Evolutionary conservation across 2,888 invertebrate genomes (phyloP), one percentile per base, ranked within the genome.

Genomic region (Nomada hirtipes): DNA sequence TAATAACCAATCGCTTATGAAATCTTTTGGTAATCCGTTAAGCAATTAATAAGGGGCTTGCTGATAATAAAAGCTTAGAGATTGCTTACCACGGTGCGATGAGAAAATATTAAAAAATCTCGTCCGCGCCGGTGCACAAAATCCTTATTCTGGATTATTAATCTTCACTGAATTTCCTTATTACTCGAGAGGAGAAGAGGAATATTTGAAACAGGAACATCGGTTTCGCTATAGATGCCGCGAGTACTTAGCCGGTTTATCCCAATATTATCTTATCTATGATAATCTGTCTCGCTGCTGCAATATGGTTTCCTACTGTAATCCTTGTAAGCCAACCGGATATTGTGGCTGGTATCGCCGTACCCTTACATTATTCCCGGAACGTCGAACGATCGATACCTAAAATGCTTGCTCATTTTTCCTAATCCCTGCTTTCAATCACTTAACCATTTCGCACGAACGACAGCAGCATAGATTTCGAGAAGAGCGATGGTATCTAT

Each of bases 251-350:
- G 61, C 36, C 63, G 47, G 36, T 79, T 75, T 50, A 64, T 26
- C 47, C 29, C 65, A 79, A 80, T 82, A 82, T 82, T 76, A 82
- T 80, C 80, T 77, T 64, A 79, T 64, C 55, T 68, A 59, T 53
- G 78, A 60, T 85, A 86, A 87, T 85, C 81, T 75, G 61, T 75
- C 72, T 81, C 81, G 57, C 74, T 75, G 68, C 64, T 76, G 63
- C 69, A 73, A 73, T 71, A 72, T 42, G 70, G 63, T 83, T 75
- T 77, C 69, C 55, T 65, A 44, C 64, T 44, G 57, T 83, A 82
- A 86, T 84, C 76, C 72, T 61, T 9, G 44, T 64, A 65, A 75
- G 77, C 78, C 63, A 64, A 61, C 15, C 53, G 59, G 79, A 76
- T 85, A 80, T 72, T 52, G 63, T 50, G 47, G 11, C 23, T 11